Base-by-base conservation (phyloP, 2,113 vertebrate species). In the Emydura subglobosa region DNA sequence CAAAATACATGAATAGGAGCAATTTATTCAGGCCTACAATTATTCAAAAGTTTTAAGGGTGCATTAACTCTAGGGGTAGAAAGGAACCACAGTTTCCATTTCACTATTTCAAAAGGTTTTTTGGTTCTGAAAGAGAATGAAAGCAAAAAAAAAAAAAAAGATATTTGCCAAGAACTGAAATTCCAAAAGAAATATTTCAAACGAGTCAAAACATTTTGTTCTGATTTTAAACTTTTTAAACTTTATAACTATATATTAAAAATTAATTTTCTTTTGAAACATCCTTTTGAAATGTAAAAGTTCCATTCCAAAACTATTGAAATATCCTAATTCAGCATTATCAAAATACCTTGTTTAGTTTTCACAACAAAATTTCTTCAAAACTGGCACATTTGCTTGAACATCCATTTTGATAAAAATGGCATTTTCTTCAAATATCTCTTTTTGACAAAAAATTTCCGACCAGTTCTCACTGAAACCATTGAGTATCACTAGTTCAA, bases 1-100 rank as follows among this genome's bases (percentile, higher is more conserved):
- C 91, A 95, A 85, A 88, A 86, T 88, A 86, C 91, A 91, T 86
- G 96, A 96, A 94, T 89, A 93, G 82, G 90, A 92, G 90, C 95
- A 93, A 95, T 97, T 93, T 93, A 96, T 95, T 74, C 5, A 74
- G 10, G 25, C 2, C 39, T 42, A 74, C 85, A 91, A 95, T 74
- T 44, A 92, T 90, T 81, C 74, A 83, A 51, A 50, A 92, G 6
- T 39, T 42, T 74, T 74, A 93, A 72, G 82, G 86, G 92, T 82
- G 87, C 96, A 93, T 80, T 44, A 12, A 82, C 3, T 2, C 1
- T 17, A n/a, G 14, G 34, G 31, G 31, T 65, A 16, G 7, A 65
- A 14, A 65, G 29, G 31, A n/a, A 65, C 31, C 4, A 17, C 31
- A n/a, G 34, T 65, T 34, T 16, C 14, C 31, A 65, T 65, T 29